Evolutionary conservation across 2,113 vertebrate genomes (phyloP).

Genomic region (Pseudonaja textilis): DNA sequence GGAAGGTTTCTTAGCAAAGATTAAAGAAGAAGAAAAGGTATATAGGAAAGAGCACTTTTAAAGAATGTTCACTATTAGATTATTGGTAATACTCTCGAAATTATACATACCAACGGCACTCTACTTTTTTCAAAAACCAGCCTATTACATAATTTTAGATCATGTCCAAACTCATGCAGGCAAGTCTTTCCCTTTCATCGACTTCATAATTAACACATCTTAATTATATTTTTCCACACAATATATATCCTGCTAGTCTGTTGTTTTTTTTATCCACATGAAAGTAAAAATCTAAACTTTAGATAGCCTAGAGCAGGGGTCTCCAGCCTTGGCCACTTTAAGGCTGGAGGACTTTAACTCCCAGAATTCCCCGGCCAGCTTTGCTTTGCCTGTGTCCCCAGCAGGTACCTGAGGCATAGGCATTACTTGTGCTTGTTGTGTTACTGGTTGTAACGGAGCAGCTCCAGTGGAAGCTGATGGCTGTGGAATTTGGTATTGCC

Average conservation of each 20-base stretch:
- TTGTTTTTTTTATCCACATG: conserved; percentile 11
- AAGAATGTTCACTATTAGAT: conserved; percentile 32
- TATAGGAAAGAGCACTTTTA: conserved; percentile 35
- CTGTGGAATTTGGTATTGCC: conserved; percentile 70
- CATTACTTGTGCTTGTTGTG: conserved; percentile 68
- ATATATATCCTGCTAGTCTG: neutral
- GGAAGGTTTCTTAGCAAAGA: conserved; percentile 41
- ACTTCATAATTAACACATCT: fast-evolving
- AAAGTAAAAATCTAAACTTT: neutral
- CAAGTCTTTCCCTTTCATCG: neutral
- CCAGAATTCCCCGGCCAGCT: too few relatives aligned
- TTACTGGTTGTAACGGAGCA: conserved; percentile 56
- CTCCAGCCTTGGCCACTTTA: too few relatives aligned
- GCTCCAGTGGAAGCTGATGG: conserved; percentile 62
- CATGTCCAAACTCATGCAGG: neutral
- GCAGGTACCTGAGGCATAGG: conserved; percentile 69
- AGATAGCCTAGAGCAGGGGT: neutral
- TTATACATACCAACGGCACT: neutral
- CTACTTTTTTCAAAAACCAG: neutral
- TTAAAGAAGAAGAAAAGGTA: neutral
- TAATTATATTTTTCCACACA: neutral
- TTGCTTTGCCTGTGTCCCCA: conserved; percentile 64
- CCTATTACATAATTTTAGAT: neutral
- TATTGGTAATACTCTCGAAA: conserved; percentile 28
- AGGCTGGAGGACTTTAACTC: too few relatives aligned